Percentiles rank a stretch among this genome's conserved stretches.
phyloP scores from a whole-genome alignment of 1,140 invertebrate genomes.

The Rhopalosiphum maidis region DNA sequence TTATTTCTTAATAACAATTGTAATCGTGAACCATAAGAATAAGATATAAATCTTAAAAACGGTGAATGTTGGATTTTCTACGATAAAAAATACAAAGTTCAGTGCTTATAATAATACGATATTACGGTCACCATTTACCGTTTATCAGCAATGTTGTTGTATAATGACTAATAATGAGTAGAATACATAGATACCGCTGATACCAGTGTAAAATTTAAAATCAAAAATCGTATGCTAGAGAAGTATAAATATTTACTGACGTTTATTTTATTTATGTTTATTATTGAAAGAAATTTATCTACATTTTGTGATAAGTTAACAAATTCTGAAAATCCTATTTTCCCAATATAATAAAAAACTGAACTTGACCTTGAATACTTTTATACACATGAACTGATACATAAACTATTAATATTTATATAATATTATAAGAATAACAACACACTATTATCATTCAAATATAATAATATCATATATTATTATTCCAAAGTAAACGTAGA shows the following conservation, averaged over 20 bases:
- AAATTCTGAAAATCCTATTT: background rate
- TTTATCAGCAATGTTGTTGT: no score
- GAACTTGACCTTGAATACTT: background rate
- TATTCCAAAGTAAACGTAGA: background rate
- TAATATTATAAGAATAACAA: background rate
- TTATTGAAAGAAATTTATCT: no score
- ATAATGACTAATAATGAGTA: no score
- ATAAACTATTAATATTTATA: background rate
- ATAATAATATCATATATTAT: background rate
- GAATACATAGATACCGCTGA: no score
- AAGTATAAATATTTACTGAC: no score
- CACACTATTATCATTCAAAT: background rate
- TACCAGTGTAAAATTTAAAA: no score
- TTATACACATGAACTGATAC: background rate
- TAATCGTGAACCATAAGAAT: background rate
- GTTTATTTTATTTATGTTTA: no score
- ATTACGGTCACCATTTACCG: no score
- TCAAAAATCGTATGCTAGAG: no score
- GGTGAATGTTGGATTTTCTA: background rate
- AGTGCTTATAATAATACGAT: background rate
- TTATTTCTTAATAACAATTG: background rate
- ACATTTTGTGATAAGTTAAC: no score
- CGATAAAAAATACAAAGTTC: background rate
- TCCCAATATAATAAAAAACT: background rate
- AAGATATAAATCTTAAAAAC: background rate